These are phyloP conservation scores for Lerema accius DNA, from an alignment of 1,140 invertebrate species.

Conservation along the genomic window DNA sequence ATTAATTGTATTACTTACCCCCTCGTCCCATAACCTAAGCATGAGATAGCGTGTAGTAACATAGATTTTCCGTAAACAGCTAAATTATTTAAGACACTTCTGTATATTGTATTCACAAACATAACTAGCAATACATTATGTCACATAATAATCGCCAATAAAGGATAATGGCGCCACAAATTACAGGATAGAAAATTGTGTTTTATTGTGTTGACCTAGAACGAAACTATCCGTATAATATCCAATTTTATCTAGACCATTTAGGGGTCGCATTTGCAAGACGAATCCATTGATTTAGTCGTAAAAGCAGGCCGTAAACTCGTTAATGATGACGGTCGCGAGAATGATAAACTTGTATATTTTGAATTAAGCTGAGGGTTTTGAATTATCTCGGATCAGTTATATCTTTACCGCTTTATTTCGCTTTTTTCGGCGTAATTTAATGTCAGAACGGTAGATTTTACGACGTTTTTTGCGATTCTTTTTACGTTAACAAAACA, in stretches of 20 bases:
- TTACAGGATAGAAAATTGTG: slow-evolving; percentile 20
- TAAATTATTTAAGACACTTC: too few species aligned
- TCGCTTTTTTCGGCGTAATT: too few species aligned
- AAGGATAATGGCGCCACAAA: slow-evolving; percentile 8
- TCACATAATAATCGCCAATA: slow-evolving; percentile 10
- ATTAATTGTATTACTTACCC: too few species aligned
- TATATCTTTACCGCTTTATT: too few species aligned
- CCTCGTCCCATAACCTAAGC: too few species aligned
- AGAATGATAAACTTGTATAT: slow-evolving; percentile 49
- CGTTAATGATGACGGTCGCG: slow-evolving; percentile 48
- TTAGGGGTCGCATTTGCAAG: slow-evolving; percentile 60
- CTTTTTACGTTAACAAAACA: too few species aligned
- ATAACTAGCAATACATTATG: slow-evolving; percentile 5
- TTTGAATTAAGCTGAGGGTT: slow-evolving; percentile 39
- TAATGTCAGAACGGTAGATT: too few species aligned
- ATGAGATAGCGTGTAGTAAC: too few species aligned
- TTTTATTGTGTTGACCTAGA: slow-evolving; percentile 20
- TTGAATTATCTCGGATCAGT: too few species aligned
- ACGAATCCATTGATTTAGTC: slow-evolving; percentile 60
- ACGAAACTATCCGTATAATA: slow-evolving; percentile 24
- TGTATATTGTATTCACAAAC: too few species aligned
- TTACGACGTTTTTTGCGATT: too few species aligned
- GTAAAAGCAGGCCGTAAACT: slow-evolving; percentile 53
- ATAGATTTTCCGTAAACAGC: too few species aligned
- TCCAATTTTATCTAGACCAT: slow-evolving; percentile 53